A percentile compares a stretch with the other conserved stretches of the same genome.
Conservation (phyloP, 2,113 vertebrate species). For the Urocynchramus pylzowi region DNA sequence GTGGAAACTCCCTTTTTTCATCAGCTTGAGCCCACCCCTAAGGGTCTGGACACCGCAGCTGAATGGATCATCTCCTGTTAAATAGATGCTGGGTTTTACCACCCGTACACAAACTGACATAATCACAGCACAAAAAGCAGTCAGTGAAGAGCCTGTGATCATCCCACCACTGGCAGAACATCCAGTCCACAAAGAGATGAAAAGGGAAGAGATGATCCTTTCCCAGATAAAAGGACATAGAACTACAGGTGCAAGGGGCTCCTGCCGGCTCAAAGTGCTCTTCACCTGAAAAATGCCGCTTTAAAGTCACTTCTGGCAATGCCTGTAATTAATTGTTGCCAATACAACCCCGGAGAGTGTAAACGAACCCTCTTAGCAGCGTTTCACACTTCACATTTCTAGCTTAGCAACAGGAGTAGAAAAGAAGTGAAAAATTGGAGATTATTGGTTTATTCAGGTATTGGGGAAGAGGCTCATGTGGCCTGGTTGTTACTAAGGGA, state of each 20-base stretch:
- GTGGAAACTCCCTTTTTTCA: neutral
- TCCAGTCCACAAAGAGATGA: neutral
- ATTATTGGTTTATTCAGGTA: neutral
- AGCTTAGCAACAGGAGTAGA: neutral
- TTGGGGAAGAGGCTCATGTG: neutral
- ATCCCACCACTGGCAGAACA: neutral
- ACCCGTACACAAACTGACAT: neutral
- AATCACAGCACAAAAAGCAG: neutral
- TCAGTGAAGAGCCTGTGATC: neutral
- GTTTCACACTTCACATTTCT: neutral
- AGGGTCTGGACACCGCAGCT: neutral
- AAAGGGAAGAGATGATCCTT: accelerated
- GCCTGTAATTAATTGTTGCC: neutral
- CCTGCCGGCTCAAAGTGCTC: neutral
- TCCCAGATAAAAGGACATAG: neutral
- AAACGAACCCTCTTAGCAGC: neutral
- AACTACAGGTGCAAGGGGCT: neutral
- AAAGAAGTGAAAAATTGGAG: neutral
- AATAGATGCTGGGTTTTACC: neutral
- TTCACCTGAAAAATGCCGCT: neutral
- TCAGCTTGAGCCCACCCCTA: neutral
- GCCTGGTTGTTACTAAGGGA: neutral
- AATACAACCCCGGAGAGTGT: neutral
- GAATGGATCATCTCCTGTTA: neutral
- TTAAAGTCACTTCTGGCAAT: neutral